phyloP scores from a whole-genome alignment of 2,888 invertebrate genomes.

The Caenorhabditis macrosperma region DNA sequence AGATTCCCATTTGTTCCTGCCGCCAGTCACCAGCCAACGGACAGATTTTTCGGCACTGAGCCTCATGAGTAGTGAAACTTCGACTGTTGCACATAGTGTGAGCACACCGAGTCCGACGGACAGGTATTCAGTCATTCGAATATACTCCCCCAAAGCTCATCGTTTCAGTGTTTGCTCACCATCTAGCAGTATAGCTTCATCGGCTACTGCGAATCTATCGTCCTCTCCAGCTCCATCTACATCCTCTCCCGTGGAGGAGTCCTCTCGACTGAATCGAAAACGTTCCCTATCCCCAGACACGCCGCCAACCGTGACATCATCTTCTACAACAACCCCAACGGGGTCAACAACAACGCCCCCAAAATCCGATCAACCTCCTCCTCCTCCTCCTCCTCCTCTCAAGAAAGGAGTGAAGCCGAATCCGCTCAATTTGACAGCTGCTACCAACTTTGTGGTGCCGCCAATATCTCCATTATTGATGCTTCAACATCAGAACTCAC shows the following conservation, averaged over 20 bases:
- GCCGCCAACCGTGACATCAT: background rate
- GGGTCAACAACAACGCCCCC: background rate
- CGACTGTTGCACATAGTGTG: constrained; percentile 37
- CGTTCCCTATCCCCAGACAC: constrained; percentile 24
- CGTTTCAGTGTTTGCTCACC: constrained; percentile 50
- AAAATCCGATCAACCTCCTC: constrained; percentile 9
- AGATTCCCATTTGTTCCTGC: background rate
- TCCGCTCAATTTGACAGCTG: constrained; percentile 53
- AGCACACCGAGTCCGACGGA: constrained; percentile 53
- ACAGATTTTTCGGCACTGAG: constrained; percentile 47
- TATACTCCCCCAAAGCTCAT: background rate
- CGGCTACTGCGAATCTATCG: constrained; percentile 10
- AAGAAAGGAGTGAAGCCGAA: constrained; percentile 49
- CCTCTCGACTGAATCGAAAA: constrained; percentile 11
- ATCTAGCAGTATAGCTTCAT: constrained; percentile 36
- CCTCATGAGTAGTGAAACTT: constrained; percentile 27
- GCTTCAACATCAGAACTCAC: constrained; percentile 44
- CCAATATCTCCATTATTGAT: constrained; percentile 27
- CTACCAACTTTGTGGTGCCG: constrained; percentile 33
- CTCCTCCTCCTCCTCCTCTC: too few relatives aligned
- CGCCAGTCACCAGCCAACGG: background rate
- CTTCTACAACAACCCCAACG: background rate
- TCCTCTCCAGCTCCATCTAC: constrained; percentile 35
- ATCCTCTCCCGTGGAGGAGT: constrained; percentile 41
- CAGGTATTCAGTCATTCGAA: constrained; percentile 13